phyloP scores from a whole-genome alignment of 2,797 vertebrate genomes.

The Lindbergichthys nudifrons region DNA sequence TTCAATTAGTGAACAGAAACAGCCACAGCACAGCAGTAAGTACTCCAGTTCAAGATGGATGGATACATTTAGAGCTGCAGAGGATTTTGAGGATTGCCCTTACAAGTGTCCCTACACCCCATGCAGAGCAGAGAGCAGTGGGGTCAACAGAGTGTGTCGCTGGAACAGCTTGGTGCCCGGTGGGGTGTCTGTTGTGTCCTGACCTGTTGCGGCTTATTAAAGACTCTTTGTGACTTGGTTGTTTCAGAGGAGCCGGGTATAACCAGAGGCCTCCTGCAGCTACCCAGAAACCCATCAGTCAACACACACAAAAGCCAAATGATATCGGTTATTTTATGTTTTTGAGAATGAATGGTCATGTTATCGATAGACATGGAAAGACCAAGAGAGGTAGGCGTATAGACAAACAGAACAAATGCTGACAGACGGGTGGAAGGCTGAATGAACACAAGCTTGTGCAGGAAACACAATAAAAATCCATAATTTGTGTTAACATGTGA shows the following conservation, averaged over 20 bases:
- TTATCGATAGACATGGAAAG: neutral
- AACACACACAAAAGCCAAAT: constrained; percentile 2
- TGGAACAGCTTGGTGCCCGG: constrained; percentile 49
- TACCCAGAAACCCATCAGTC: constrained; percentile 20
- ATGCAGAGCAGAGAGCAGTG: constrained; percentile 20
- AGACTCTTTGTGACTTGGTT: constrained; percentile 43
- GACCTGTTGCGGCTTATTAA: constrained; percentile 48
- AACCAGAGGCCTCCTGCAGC: constrained; percentile 22
- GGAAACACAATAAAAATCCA: constrained; percentile 44
- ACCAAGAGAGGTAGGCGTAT: neutral
- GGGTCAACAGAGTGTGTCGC: constrained; percentile 53
- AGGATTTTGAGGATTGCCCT: neutral
- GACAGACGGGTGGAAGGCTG: constrained; percentile 8
- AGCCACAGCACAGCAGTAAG: neutral
- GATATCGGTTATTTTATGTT: neutral
- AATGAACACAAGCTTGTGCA: constrained; percentile 2
- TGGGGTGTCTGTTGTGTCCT: constrained; percentile 41
- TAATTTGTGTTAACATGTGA: constrained; percentile 40
- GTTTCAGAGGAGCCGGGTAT: constrained; percentile 50
- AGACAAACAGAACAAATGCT: neutral
- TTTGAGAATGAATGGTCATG: neutral
- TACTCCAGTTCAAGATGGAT: neutral
- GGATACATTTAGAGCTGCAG: neutral
- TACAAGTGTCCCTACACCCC: constrained; percentile 15
- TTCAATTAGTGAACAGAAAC: neutral